Conservation (phyloP, 2,113 vertebrate genomes). For the Dasyurus viverrinus region DNA sequence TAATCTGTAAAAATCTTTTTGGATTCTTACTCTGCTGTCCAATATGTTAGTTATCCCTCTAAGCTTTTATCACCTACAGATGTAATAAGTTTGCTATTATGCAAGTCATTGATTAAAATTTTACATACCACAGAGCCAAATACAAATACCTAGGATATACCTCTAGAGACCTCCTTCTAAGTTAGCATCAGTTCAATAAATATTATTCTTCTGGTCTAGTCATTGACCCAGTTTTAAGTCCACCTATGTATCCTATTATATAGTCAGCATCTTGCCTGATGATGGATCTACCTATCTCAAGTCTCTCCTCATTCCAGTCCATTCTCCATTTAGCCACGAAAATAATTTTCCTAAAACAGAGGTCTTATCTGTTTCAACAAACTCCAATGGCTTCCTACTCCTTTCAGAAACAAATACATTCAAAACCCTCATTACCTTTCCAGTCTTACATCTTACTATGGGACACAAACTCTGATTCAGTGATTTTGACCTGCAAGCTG, state of each 20-base stretch:
- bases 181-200: neutral
- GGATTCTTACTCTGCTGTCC: neutral
- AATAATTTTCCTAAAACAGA: neutral
- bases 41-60: neutral
- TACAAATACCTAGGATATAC: neutral
- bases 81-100: neutral
- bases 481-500: neutral
- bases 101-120: neutral
- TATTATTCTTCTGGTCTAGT: neutral
- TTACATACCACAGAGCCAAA: neutral
- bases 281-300: neutral
- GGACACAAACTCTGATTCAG: neutral
- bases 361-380: neutral
- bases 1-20: neutral
- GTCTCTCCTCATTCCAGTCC: neutral
- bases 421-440: neutral
- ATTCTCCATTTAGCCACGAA: neutral
- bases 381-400: neutral
- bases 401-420: neutral
- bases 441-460: neutral
- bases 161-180: neutral
- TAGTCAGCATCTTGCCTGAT: neutral
- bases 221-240: neutral
- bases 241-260: neutral
- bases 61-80: neutral